Conservation (phyloP, 2,113 vertebrate species). For the Oryctolagus cuniculus region mOryCun1.1 NC_091449.1:43166501-43167000, state of each 20-base stretch:
- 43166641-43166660: not conserved
- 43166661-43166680: not conserved
- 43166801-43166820: no score
- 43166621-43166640: not conserved
- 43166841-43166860: no score
- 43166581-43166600: not conserved
- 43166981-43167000: not conserved
- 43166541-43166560: not conserved
- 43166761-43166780: not conserved
- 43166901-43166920: not conserved
- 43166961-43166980: not conserved
- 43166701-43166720: not conserved
- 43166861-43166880: no score
- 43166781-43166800: not conserved
- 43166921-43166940: not conserved
- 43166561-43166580: not conserved
- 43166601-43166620: not conserved
- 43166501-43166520: not conserved
- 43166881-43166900: no score
- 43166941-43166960: not conserved
- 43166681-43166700: no score
- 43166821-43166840: no score
- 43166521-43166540: not conserved
- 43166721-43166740: no score
- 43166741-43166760: not conserved